Evolutionary conservation across 2,888 invertebrate genomes (phyloP).

Genomic region (Mesorhabditis sp.): DNA sequence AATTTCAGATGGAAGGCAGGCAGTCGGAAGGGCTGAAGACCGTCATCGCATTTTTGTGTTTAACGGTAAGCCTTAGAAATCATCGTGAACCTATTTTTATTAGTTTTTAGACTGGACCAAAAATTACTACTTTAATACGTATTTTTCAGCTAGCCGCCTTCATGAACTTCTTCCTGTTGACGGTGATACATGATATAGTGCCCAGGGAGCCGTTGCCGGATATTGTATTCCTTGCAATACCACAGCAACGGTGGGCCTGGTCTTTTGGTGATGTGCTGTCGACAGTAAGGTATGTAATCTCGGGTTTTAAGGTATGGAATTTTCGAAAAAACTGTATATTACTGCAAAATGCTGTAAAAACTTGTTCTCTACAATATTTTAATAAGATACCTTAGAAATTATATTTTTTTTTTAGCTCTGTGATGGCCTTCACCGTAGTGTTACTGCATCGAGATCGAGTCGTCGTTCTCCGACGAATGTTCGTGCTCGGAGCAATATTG

Average conservation of each 20-base stretch:
- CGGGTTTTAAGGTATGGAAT: no score
- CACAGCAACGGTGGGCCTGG: slow-evolving; percentile 58
- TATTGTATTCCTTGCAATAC: slow-evolving; percentile 52
- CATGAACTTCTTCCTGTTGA: slow-evolving; percentile 55
- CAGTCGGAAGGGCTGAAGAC: slow-evolving; percentile 49
- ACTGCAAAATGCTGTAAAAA: neutral
- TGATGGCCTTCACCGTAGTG: slow-evolving; percentile 51
- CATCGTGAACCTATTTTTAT: neutral
- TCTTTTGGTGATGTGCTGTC: slow-evolving; percentile 55
- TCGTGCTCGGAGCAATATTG: slow-evolving; percentile 52
- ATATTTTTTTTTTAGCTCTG: slow-evolving; percentile 39
- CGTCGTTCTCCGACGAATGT: slow-evolving; percentile 52
- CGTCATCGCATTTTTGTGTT: slow-evolving; percentile 46
- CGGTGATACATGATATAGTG: slow-evolving; percentile 55
- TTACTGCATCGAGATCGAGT: slow-evolving; percentile 50
- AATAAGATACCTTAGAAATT: neutral
- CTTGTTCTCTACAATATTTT: neutral
- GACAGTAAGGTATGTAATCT: slow-evolving; percentile 40
- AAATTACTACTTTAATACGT: neutral
- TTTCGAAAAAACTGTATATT: no score
- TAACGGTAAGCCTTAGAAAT: slow-evolving; percentile 20
- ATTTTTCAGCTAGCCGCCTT: slow-evolving; percentile 41
- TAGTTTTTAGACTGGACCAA: neutral
- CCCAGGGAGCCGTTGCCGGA: slow-evolving; percentile 48
- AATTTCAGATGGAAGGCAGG: slow-evolving; percentile 7